These are phyloP conservation scores for Acholoe squamosa DNA, from an alignment of 2,888 invertebrate genomes.

Conservation along the genomic window DNA sequence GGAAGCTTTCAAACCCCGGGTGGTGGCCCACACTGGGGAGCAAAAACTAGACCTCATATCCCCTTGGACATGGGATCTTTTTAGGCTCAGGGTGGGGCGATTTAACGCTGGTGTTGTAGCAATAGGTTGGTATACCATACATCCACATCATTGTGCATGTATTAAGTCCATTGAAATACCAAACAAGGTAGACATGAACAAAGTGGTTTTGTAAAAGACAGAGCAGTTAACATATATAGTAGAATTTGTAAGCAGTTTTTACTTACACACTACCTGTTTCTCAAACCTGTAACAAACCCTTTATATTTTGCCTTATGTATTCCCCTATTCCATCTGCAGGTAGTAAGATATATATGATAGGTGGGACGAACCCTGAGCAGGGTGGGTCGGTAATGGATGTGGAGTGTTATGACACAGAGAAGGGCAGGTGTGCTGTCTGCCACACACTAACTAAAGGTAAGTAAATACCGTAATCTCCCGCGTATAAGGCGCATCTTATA, in stretches of 20 bases:
- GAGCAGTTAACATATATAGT: no score
- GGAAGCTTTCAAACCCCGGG: constrained; percentile 43
- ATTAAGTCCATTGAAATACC: no score
- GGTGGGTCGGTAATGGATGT: constrained; percentile 42
- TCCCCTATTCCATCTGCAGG: background rate
- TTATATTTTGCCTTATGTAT: no score
- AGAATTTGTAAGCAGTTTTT: no score
- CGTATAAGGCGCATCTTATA: no score
- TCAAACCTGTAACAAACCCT: no score
- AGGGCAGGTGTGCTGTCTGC: background rate
- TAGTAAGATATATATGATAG: constrained; percentile 23
- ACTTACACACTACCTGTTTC: no score
- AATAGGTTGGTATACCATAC: background rate
- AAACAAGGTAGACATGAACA: no score
- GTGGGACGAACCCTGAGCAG: constrained; percentile 47
- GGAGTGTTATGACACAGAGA: constrained; percentile 51
- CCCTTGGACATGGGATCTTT: constrained; percentile 47
- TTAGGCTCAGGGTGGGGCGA: background rate
- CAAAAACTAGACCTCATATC: constrained; percentile 50
- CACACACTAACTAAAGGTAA: constrained; percentile 34
- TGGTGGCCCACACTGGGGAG: constrained; percentile 1
- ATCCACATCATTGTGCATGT: no score
- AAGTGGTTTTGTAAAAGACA: no score
- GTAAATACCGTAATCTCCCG: no score
- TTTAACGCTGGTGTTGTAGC: constrained; percentile 1